These are phyloP conservation scores for Drosophila kokeensis DNA, from an alignment of 2,888 invertebrate species.

Conservation along the genomic window DNA sequence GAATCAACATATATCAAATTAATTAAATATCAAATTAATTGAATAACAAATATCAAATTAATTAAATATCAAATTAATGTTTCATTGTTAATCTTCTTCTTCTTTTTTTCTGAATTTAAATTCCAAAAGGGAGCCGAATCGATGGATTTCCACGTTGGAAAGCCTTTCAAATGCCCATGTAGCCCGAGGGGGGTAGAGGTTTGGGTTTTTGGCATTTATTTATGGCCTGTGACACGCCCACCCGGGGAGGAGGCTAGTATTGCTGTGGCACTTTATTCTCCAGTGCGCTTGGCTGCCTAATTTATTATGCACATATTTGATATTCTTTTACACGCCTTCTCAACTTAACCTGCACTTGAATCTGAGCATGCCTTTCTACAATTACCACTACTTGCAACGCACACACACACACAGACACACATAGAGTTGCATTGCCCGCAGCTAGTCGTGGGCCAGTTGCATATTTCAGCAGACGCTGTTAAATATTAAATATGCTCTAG, in stretches of 20 bases:
- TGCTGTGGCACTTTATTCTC: constrained; percentile 6
- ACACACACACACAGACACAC: neutral
- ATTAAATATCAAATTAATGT: neutral
- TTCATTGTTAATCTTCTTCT: neutral
- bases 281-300: constrained; percentile 25
- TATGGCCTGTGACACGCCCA: constrained; percentile 33
- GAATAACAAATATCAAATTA: no score
- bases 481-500: constrained; percentile 51
- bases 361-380: constrained; percentile 34
- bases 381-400: constrained; percentile 7
- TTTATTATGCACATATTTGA: constrained; percentile 63
- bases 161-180: neutral
- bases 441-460: constrained; percentile 25
- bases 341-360: constrained; percentile 54
- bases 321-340: constrained; percentile 58
- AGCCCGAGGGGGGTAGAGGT: no score
- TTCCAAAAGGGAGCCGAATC: neutral
- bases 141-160: neutral
- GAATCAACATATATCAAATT: neutral
- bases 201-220: constrained; percentile 19
- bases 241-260: neutral
- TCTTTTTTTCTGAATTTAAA: neutral
- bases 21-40: neutral
- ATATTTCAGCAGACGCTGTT: constrained; percentile 48
- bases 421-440: constrained; percentile 28